Conservation (phyloP, 1,140 invertebrate species). For the Paraescarpia echinospica region DNA sequence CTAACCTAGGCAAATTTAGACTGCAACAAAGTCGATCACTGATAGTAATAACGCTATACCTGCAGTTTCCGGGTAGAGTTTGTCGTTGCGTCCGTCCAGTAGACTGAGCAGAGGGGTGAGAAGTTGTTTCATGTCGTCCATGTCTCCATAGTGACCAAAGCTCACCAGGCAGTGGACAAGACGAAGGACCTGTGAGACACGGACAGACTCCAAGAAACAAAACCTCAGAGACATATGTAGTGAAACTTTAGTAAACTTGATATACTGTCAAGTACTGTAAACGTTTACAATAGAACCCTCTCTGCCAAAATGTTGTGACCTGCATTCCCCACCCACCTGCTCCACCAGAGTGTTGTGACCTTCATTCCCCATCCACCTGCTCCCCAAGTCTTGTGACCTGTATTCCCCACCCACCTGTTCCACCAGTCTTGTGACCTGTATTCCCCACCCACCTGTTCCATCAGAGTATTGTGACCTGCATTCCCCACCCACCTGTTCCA, state of each 20-base stretch:
- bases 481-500: background rate
- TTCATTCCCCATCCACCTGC: too few relatives aligned
- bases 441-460: slow-evolving; percentile 29
- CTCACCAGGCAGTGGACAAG: slow-evolving; percentile 53
- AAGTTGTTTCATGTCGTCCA: slow-evolving; percentile 48
- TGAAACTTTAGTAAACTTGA: background rate
- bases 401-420: background rate
- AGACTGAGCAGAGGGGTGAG: slow-evolving; percentile 50
- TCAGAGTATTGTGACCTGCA: slow-evolving; percentile 44
- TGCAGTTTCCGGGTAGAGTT: slow-evolving; percentile 47
- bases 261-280: background rate
- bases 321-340: background rate
- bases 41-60: background rate
- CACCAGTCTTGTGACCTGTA: background rate
- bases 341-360: background rate
- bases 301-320: background rate
- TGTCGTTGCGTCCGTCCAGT: slow-evolving; percentile 55
- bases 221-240: too few relatives aligned
- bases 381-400: too few relatives aligned
- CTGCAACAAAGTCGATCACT: background rate
- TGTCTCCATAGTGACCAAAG: slow-evolving; percentile 53
- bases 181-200: slow-evolving; percentile 44
- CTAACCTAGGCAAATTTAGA: background rate
- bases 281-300: too few relatives aligned
- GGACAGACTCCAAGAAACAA: slow-evolving; percentile 2